These are phyloP conservation scores for Bergia puertoricense DNA, from an alignment of 92 coral and sea anemone species.

Conservation along the genomic window DNA sequence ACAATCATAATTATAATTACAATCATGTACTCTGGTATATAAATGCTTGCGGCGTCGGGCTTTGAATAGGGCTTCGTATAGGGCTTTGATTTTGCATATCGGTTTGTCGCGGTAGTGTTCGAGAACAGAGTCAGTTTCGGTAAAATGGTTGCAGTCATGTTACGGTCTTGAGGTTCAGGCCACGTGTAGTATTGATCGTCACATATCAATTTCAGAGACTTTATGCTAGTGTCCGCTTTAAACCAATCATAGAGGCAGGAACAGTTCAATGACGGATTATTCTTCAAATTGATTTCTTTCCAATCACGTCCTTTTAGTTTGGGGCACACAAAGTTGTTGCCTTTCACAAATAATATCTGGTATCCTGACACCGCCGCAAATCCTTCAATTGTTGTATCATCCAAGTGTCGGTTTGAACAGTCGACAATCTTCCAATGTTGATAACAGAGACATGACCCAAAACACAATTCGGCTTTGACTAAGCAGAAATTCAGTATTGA, in stretches of 20 bases:
- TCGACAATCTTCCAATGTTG: not conserved
- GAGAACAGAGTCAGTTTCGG: not conserved
- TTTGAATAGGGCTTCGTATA: not conserved
- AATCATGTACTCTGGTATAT: not conserved
- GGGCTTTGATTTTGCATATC: not conserved
- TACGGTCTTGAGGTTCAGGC: not conserved
- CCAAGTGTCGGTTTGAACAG: not conserved
- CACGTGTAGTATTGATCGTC: not conserved
- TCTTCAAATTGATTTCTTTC: not conserved
- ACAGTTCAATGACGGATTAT: not conserved
- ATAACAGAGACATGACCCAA: not conserved
- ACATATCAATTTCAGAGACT: not conserved
- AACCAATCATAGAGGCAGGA: not conserved
- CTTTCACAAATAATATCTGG: no score
- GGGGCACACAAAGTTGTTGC: no score
- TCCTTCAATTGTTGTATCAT: not conserved
- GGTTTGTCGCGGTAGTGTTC: not conserved
- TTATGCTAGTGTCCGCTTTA: not conserved
- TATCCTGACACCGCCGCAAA: no score
- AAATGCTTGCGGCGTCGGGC: not conserved
- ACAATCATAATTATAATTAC: not conserved
- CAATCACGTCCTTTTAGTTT: not conserved
- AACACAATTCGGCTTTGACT: not conserved
- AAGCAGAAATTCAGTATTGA: not conserved
- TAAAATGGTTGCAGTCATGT: not conserved